Evolutionary conservation across 2,888 invertebrate genomes (phyloP), one percentile per base, ranked within the genome.

Genomic region (Anoncus sp.): DNA sequence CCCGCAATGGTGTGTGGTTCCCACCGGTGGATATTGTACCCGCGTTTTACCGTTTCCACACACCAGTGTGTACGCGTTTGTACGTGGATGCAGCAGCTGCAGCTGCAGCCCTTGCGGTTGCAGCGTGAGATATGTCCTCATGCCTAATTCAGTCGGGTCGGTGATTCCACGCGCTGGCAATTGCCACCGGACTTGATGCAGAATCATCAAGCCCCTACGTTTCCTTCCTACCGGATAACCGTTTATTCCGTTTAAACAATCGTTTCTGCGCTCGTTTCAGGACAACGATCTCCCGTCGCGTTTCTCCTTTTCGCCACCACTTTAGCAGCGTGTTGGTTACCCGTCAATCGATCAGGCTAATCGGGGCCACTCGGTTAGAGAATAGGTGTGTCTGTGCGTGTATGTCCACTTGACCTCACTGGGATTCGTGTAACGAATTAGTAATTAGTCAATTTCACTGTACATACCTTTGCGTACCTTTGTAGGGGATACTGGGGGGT

Each of bases 281-380:
- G n/a, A n/a, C n/a, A n/a, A n/a, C n/a, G n/a, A n/a, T n/a, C n/a
- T n/a, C n/a, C n/a, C n/a, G n/a, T n/a, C n/a, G n/a, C 43, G 35
- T 60, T 43, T 53, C 43, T 31, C 57, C 3, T 4, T 14, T 3
- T 18, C 20, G 6, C 35, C 43, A 20, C 18, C 40, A 9, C 45
- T 40, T 38, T 38, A 7, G 7, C 7, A 31, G 20, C n/a, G n/a
- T n/a, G n/a, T n/a, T 47, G 1, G 65, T 76, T 59, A n/a, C 62
- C 49, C 31, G 53, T 66, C 69, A 77, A 73, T 73, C 69, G 73
- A 77, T 77, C 69, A 65, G 20, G 16, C 53, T 77, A 77, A 77
- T 77, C 73, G 69, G 40, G 45, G 73, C 67, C 62, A 63, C 67
- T 45, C 72, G 66, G 51, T 71, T 66, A 66, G 51, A 40, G 27